A percentile compares a stretch with the other conserved stretches of the same genome.
Evolutionary conservation across 1,140 invertebrate species (phyloP).

Genomic region (Zaprionus ornatus): DNA sequence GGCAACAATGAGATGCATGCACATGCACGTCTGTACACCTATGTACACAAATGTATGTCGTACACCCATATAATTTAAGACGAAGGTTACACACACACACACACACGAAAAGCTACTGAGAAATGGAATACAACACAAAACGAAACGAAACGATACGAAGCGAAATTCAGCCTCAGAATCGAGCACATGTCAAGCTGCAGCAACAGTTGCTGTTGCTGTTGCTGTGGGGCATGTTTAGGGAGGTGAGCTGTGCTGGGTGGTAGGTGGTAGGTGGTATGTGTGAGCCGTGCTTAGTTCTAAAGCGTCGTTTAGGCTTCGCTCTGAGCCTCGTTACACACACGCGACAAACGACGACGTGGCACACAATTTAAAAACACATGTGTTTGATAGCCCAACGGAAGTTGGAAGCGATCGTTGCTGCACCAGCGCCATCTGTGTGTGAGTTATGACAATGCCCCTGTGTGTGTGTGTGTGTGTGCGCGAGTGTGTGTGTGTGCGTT

Average conservation of each 20-base stretch:
- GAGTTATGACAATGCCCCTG: conserved; percentile 42
- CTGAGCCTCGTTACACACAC: conserved; percentile 48
- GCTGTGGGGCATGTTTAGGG: background rate
- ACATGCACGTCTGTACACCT: background rate
- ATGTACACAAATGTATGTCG: background rate
- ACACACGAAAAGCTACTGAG: conserved; percentile 48
- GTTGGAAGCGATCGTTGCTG: conserved; percentile 14
- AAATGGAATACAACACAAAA: conserved; percentile 17
- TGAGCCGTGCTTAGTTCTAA: conserved; percentile 2
- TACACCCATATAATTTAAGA: conserved; percentile 58
- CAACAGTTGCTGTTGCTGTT: conserved; percentile 6
- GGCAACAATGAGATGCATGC: conserved; percentile 31
- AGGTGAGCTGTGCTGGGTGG: background rate
- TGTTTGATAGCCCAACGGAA: conserved; percentile 29
- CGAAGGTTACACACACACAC: conserved; percentile 53
- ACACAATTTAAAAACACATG: conserved; percentile 29
- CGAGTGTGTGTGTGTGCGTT: conserved; percentile 51
- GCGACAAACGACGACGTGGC: conserved; percentile 27
- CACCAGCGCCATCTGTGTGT: conserved; percentile 49
- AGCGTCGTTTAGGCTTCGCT: conserved; percentile 43
- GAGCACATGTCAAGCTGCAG: conserved; percentile 23
- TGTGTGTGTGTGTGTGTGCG: conserved; percentile 7
- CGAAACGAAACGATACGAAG: conserved; percentile 9
- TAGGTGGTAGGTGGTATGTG: background rate
- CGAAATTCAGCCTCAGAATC: conserved; percentile 18